phyloP scores from a whole-genome alignment of 1,140 invertebrate species.

The Heterodera carotae region DNA sequence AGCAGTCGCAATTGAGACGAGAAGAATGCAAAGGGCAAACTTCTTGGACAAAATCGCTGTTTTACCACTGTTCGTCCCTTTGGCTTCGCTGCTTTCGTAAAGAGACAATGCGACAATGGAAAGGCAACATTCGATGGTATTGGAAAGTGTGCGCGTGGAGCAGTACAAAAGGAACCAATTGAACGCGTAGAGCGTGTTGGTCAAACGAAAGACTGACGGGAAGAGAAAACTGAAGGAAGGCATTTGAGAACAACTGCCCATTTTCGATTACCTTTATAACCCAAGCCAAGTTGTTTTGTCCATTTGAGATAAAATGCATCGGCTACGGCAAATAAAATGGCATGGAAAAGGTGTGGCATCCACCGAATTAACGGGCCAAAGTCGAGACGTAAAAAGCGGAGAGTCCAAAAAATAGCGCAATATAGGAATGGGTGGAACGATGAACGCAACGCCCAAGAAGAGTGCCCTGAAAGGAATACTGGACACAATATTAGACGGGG shows the following conservation, averaged over 20 bases:
- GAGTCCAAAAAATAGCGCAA: constrained; percentile 28
- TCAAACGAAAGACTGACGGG: constrained; percentile 22
- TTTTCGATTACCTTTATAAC: constrained; percentile 13
- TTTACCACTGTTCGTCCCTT: constrained; percentile 13
- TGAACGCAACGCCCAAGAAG: constrained; percentile 34
- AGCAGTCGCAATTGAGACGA: constrained; percentile 27
- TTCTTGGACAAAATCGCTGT: neutral
- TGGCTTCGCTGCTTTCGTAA: constrained; percentile 14
- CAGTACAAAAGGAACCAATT: constrained; percentile 52
- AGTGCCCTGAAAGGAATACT: constrained; percentile 19
- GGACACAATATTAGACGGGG: neutral
- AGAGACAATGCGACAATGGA: constrained; percentile 41
- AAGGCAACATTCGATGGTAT: constrained; percentile 39
- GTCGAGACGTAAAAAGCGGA: constrained; percentile 32
- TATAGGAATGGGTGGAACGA: constrained; percentile 39
- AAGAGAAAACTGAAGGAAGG: constrained; percentile 7
- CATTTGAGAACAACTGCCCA: neutral
- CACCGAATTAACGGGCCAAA: constrained; percentile 22
- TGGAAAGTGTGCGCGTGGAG: constrained; percentile 42
- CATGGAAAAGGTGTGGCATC: constrained; percentile 41
- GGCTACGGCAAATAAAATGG: constrained; percentile 42
- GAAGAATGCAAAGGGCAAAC: constrained; percentile 21
- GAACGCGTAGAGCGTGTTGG: constrained; percentile 32
- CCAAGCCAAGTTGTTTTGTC: neutral
- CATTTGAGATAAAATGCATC: constrained; percentile 42